A percentile compares a stretch with the other conserved stretches of the same genome.
phyloP scores from a whole-genome alignment of 2,888 invertebrate genomes.

The Campoplex capitator region DNA sequence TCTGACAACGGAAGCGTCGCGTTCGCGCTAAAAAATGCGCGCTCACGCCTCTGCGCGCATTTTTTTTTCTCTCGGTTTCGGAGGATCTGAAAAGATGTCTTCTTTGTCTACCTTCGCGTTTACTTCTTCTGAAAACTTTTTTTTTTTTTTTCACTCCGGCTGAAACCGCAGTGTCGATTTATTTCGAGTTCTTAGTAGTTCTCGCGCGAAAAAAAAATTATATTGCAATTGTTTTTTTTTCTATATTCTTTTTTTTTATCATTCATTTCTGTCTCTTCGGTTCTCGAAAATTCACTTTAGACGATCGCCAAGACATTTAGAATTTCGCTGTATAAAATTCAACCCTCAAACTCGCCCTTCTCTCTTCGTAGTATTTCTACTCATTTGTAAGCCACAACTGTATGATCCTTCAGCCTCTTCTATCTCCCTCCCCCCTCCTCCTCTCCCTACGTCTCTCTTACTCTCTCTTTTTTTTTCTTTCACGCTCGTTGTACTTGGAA shows the following conservation, averaged over 20 bases:
- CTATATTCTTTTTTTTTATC: background rate
- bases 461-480: conserved; percentile 51
- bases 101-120: conserved; percentile 23
- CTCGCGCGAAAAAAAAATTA: conserved; percentile 2
- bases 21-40: background rate
- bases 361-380: conserved; percentile 21
- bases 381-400: conserved; percentile 17
- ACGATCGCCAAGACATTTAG: background rate
- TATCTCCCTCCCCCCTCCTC: conserved; percentile 37
- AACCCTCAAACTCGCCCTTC: conserved; percentile 19
- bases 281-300: background rate
- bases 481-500: conserved; percentile 25
- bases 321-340: conserved; percentile 10
- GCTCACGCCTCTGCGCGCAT: conserved; percentile 1
- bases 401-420: conserved; percentile 32
- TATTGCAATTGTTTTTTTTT: background rate
- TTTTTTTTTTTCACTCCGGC: conserved; percentile 5
- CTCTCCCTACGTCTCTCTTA: conserved; percentile 49
- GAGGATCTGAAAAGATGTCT: conserved; percentile 14
- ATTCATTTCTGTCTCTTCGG: background rate
- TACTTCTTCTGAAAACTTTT: background rate
- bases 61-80: background rate
- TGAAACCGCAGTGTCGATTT: conserved; percentile 53
- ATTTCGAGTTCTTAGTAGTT: conserved; percentile 25
- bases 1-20: background rate